Conservation (phyloP, 2,113 vertebrate genomes). For the Varanus salvator region DNA sequence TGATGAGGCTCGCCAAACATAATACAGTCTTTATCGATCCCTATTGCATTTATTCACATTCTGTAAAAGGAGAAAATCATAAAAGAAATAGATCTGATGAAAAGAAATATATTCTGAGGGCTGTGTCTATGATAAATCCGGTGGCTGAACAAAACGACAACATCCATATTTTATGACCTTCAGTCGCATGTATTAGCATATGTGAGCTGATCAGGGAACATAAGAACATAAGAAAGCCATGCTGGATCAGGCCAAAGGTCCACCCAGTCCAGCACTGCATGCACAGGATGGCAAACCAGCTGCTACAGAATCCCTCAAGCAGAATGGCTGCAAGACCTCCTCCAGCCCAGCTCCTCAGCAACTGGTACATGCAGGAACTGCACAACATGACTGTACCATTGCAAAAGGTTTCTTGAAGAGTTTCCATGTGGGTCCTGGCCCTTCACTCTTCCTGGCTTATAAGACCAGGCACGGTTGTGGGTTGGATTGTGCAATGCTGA, state of each 20-base stretch:
- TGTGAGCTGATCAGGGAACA: background rate
- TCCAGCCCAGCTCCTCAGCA: no score
- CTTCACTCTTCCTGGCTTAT: no score
- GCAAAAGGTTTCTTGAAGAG: background rate
- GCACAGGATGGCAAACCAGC: no score
- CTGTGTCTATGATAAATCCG: slow-evolving; percentile 44
- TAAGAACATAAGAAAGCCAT: no score
- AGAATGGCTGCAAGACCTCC: no score
- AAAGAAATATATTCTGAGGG: slow-evolving; percentile 34
- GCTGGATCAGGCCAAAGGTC: no score
- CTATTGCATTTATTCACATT: slow-evolving; percentile 42
- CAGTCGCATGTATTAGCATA: background rate
- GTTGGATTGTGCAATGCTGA: no score
- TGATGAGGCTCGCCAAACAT: slow-evolving; percentile 33
- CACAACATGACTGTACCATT: background rate
- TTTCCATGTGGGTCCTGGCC: no score
- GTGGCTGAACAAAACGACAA: slow-evolving; percentile 45
- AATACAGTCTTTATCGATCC: slow-evolving; percentile 31
- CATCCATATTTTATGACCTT: background rate
- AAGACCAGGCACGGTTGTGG: no score
- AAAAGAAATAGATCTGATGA: background rate
- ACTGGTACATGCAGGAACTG: background rate
- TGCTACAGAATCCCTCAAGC: no score
- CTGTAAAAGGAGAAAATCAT: slow-evolving; percentile 37
- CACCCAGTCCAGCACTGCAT: no score